A percentile compares a stretch with the other conserved stretches of the same genome.
Evolutionary conservation across 2,888 invertebrate species (phyloP).

Genomic region (Mantis religiosa): DNA sequence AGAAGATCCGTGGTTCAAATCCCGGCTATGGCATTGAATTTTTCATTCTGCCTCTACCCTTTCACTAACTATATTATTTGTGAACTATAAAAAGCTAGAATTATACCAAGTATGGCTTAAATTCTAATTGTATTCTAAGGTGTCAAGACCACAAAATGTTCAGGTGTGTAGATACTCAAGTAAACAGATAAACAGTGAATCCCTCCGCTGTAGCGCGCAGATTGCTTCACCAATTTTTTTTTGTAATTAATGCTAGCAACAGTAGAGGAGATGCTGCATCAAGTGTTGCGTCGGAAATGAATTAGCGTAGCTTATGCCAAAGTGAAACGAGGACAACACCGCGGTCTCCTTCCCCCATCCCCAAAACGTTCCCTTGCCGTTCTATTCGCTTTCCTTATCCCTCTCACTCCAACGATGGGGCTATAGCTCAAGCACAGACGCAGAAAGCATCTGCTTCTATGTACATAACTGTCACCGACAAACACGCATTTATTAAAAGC

Average conservation of each 20-base stretch:
- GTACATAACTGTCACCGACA: conserved; percentile 30
- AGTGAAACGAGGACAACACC: background rate
- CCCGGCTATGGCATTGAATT: too few species aligned
- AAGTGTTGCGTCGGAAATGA: conserved; percentile 24
- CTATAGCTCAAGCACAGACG: conserved; percentile 3
- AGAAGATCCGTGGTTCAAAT: too few species aligned
- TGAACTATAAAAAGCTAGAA: too few species aligned
- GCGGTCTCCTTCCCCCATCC: background rate
- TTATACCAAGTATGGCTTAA: too few species aligned
- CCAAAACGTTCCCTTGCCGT: background rate
- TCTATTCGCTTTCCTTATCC: background rate
- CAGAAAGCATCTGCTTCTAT: conserved; percentile 15
- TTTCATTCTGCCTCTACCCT: too few species aligned
- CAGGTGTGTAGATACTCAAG: too few species aligned
- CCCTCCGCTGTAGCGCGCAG: background rate
- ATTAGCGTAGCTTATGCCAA: conserved; percentile 20
- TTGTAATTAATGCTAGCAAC: background rate
- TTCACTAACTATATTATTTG: too few species aligned
- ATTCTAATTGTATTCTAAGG: too few species aligned
- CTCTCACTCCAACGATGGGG: background rate
- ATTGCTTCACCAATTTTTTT: background rate
- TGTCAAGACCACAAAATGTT: too few species aligned
- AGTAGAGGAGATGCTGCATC: background rate
- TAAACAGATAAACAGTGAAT: too few species aligned
- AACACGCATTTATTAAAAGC: conserved; percentile 30